Evolutionary conservation across 2,113 vertebrate genomes (phyloP), one percentile per base, ranked within the genome.

Genomic region (Hemibagrus wyckioides): DNA sequence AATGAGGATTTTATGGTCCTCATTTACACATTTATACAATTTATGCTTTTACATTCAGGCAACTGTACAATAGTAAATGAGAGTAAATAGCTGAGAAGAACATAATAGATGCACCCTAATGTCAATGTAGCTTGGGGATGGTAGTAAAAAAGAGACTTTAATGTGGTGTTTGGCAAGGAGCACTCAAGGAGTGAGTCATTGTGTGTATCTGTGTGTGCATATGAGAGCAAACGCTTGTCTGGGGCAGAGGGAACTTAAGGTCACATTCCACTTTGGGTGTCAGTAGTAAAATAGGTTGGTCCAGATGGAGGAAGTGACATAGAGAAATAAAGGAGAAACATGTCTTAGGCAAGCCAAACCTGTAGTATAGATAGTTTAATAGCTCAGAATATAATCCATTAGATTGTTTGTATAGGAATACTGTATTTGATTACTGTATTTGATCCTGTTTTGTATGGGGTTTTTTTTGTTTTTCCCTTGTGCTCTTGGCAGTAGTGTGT

Each of bases 291-390:
- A 80, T 86, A 90, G 92, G 93, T 2, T 89, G 91, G 93, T 89
- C 88, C 88, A 88, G 59, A 83, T 61, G 73, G 85, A 95, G 94
- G 92, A 94, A 93, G 91, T 93, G 88, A 81, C 80, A 91, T 87
- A 50, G 65, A 85, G 91, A 85, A 92, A 86, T 89, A 57, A 79
- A 89, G 87, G 61, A 33, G 85, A 90, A 82, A 86, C 86, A 54
- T 48, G 44, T 84, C 87, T 52, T 28, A 84, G 61, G 59, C 30
- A 75, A 44, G 71, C 30, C 52, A n/a, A 81, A 56, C 28, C 30
- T 82, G 76, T 63, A 33, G 48, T 10, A 73, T 25, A 4, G 71
- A 75, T 28, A 2, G 23, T 44, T 28, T 1, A 77, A n/a, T 69
- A 63, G 48, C 79, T 79, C 73, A 69, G 59, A 56, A 44, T 13